A percentile compares a stretch with the other conserved stretches of the same genome.
Conservation (phyloP, 2,888 invertebrate genomes). For the Brenthis ino region DNA sequence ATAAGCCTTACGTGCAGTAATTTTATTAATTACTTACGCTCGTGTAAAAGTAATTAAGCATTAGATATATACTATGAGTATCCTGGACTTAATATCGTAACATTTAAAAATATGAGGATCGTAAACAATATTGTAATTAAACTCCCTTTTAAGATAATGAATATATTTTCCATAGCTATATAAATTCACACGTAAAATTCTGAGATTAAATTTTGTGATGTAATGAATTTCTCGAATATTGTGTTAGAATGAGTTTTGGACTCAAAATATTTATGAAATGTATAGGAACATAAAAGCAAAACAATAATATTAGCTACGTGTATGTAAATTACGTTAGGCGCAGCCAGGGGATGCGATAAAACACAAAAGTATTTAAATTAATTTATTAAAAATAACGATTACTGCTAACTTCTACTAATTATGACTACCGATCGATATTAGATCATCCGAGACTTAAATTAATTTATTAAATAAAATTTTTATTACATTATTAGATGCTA, state of each 20-base stretch:
- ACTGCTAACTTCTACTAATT: no score
- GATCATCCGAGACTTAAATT: no score
- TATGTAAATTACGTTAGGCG: no score
- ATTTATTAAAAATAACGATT: no score
- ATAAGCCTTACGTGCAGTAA: conserved; percentile 71
- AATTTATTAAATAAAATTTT: no score
- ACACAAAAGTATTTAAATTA: no score
- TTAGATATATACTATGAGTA: conserved; percentile 2
- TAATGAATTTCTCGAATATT: background rate
- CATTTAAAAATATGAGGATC: conserved; percentile 41
- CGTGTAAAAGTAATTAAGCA: conserved; percentile 54
- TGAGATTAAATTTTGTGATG: conserved; percentile 25
- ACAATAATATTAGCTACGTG: no score
- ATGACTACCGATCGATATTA: no score
- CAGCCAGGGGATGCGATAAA: no score
- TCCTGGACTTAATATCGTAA: background rate
- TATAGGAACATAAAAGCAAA: no score
- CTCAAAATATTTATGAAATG: no score
- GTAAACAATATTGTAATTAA: conserved; percentile 45
- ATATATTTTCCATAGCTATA: conserved; percentile 38
- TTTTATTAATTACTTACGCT: conserved; percentile 70
- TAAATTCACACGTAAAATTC: conserved; percentile 28
- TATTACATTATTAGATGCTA: no score
- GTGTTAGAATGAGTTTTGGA: background rate
- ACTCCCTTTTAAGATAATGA: conserved; percentile 41